Evolutionary conservation across 2,888 invertebrate species (phyloP), one percentile per base, ranked within the genome.

Genomic region (Brenthis ino): DNA sequence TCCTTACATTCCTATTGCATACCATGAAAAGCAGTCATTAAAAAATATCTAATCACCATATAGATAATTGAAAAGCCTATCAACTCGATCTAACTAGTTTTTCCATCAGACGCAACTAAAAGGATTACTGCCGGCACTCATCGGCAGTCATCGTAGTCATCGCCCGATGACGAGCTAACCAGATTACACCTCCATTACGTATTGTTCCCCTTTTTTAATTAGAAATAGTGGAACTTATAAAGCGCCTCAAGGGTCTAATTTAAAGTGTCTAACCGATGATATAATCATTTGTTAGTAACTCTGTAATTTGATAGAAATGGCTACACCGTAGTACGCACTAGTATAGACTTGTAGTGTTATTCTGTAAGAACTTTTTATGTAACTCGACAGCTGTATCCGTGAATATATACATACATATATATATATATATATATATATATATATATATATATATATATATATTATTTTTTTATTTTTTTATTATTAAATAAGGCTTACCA

Each of bases 81-180:
- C 43, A 20, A 43, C 47, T 57, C 37, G 37, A n/a, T 28, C 57
- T 47, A 68, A 67, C 55, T 71, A 67, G 55, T 67, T 69, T 71
- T 71, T 58, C 64, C 63, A 55, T 28, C 60, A 64, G 64, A 61
- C 66, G 64, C 50, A 64, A 56, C 58, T 85, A 87, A 88, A 82
- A 75, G 81, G 85, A 86, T 87, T 88, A 89, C 77, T 80, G 77
- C 77, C 76, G 75, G 37, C 37, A 11, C 77, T 79, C 81, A 79
- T 79, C 82, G 78, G 78, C 75, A 82, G 86, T 90, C 88, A 89
- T 87, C 73, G 79, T 83, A 84, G 87, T 87, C 87, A 86, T 88
- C 68, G 64, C 48, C 71, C 71, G 75, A 74, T 76, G 74, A 76
- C 74, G 71, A 51, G 33, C 64, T 76, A 76, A 75, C 71, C 68